These are phyloP conservation scores for Rhyacophila evoluta DNA, from an alignment of 2,888 invertebrate species.

Conservation along the genomic window DNA sequence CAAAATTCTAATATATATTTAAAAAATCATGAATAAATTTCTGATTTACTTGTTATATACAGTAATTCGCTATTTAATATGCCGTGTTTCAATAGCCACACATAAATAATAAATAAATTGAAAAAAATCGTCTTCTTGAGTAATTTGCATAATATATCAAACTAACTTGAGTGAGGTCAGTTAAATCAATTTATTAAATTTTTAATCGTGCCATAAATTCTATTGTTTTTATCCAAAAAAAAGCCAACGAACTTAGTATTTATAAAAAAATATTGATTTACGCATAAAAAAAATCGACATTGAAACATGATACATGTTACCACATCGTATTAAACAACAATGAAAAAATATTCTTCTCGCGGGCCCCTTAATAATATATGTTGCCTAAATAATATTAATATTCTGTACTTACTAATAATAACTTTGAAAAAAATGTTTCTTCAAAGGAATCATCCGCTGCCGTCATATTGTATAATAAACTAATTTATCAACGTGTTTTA, in stretches of 20 bases:
- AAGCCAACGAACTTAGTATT: background rate
- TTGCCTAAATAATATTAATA: background rate
- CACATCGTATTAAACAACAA: background rate
- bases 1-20: no score
- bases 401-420: constrained; percentile 16
- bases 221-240: background rate
- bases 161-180: background rate
- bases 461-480: constrained; percentile 22
- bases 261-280: background rate
- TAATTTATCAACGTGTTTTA: constrained; percentile 12
- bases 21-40: no score
- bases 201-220: background rate
- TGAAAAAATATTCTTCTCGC: background rate
- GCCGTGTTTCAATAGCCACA: background rate
- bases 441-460: background rate
- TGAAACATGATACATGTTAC: background rate
- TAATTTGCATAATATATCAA: background rate
- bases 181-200: background rate
- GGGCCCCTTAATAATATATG: constrained; percentile 1
- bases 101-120: background rate
- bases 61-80: background rate
- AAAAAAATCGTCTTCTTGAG: background rate
- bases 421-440: background rate
- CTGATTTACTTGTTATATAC: no score
- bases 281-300: background rate